Conservation (phyloP, 2,797 vertebrate species). For the Capromys pilorides region DNA sequence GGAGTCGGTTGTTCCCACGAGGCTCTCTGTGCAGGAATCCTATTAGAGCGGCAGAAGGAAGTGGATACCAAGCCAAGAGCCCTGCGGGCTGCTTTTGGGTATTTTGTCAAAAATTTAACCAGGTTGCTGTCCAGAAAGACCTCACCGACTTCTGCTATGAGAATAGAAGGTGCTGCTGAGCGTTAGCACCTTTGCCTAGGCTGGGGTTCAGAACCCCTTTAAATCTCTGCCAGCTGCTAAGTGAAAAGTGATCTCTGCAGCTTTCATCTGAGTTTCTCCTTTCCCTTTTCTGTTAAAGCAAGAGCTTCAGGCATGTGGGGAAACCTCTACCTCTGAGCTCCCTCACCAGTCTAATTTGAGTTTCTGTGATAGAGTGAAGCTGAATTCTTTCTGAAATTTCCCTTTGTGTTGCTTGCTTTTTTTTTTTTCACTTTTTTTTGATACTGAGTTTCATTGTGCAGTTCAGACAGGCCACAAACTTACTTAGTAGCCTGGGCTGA, state of each 20-base stretch:
- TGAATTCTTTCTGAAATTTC: constrained; percentile 38
- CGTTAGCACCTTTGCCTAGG: not conserved
- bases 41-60: constrained; percentile 57
- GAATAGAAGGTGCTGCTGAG: not conserved
- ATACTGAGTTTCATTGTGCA: no score
- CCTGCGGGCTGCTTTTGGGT: not conserved
- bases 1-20: constrained; percentile 20
- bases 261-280: not conserved
- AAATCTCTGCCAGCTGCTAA: not conserved
- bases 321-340: not conserved
- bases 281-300: not conserved
- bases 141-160: not conserved
- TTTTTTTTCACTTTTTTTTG: no score
- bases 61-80: not conserved
- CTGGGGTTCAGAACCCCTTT: not conserved
- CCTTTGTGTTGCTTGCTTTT: not conserved
- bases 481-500: no score
- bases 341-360: not conserved
- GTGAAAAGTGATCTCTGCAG: not conserved
- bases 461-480: no score
- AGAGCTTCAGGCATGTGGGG: not conserved
- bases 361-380: not conserved
- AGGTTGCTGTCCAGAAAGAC: constrained; percentile 2
- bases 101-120: constrained; percentile 9
- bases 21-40: constrained; percentile 47